Evolutionary conservation across 2,113 vertebrate genomes (phyloP).

Genomic region (Xyrauchen texanus): DNA sequence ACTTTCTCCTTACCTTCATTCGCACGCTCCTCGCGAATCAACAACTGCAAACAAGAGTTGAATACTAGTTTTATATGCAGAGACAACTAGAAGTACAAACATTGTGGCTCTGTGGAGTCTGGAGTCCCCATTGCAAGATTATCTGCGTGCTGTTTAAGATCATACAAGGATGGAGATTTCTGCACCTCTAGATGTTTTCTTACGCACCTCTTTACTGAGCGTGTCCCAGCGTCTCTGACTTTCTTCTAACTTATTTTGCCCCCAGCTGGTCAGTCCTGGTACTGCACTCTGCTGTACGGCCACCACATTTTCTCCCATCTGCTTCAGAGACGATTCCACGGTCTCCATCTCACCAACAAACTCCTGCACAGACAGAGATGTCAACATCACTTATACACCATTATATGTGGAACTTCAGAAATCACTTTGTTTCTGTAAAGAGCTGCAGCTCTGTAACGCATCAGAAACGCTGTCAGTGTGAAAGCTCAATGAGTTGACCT

Average conservation of each 20-base stretch:
- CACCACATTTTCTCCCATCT: slow-evolving; percentile 82
- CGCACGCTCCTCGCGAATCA: slow-evolving; percentile 81
- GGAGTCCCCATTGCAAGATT: too few relatives aligned
- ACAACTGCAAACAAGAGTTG: slow-evolving; percentile 71
- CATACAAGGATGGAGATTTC: not conserved
- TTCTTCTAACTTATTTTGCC: slow-evolving; percentile 76
- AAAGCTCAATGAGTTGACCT: not conserved
- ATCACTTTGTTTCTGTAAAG: too few relatives aligned
- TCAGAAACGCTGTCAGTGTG: too few relatives aligned
- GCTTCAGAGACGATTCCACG: slow-evolving; percentile 83
- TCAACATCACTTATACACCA: too few relatives aligned
- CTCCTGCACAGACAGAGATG: slow-evolving; percentile 70
- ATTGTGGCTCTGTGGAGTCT: too few relatives aligned
- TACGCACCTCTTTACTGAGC: slow-evolving; percentile 85
- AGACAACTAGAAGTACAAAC: too few relatives aligned
- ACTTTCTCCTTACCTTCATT: slow-evolving; percentile 89
- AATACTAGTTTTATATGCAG: too few relatives aligned
- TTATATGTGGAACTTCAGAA: too few relatives aligned
- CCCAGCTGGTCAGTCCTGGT: slow-evolving; percentile 76
- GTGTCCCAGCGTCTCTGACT: slow-evolving; percentile 80
- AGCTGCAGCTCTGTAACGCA: too few relatives aligned
- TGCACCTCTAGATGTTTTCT: too few relatives aligned
- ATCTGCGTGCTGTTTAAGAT: too few relatives aligned
- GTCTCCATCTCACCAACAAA: slow-evolving; percentile 79
- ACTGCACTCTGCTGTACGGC: slow-evolving; percentile 76